Conservation (phyloP, 2,113 vertebrate species). For the Romanogobio albipinnatus region DNA sequence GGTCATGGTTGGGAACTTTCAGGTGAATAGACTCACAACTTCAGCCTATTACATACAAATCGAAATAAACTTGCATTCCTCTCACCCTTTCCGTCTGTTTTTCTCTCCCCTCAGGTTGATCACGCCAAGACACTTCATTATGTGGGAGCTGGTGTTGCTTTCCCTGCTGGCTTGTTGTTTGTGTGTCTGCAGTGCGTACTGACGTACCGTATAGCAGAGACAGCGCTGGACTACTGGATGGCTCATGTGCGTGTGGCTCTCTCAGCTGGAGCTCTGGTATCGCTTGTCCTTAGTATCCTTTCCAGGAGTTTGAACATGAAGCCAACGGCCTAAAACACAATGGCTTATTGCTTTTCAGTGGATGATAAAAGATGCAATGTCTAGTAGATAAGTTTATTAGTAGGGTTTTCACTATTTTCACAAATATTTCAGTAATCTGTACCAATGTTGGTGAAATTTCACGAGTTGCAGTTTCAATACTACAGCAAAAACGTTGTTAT, state of each 20-base stretch:
- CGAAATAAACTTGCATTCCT: neutral
- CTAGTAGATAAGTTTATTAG: neutral
- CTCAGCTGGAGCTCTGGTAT: conserved; percentile 81
- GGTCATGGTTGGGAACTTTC: conserved; percentile 90
- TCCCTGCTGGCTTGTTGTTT: conserved; percentile 88
- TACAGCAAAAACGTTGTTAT: neutral
- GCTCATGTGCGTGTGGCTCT: conserved; percentile 84
- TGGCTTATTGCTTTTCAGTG: neutral
- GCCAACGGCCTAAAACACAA: neutral
- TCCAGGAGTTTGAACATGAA: neutral
- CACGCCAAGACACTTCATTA: conserved; percentile 90
- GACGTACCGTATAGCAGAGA: conserved; percentile 83
- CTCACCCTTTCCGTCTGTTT: neutral
- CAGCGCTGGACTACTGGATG: conserved; percentile 85
- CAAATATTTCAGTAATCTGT: neutral
- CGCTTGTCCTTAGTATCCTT: conserved; percentile 92
- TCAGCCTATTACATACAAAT: neutral
- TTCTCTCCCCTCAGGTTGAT: conserved; percentile 79
- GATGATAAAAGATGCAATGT: neutral
- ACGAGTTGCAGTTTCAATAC: neutral
- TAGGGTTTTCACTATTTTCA: neutral
- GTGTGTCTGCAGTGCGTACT: conserved; percentile 89
- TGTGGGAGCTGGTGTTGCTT: conserved; percentile 85
- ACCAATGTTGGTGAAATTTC: neutral
- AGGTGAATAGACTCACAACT: conserved; percentile 71